Evolutionary conservation across 2,888 invertebrate species (phyloP), one percentile per base, ranked within the genome.

Genomic region (Desoria tigrina): DNA sequence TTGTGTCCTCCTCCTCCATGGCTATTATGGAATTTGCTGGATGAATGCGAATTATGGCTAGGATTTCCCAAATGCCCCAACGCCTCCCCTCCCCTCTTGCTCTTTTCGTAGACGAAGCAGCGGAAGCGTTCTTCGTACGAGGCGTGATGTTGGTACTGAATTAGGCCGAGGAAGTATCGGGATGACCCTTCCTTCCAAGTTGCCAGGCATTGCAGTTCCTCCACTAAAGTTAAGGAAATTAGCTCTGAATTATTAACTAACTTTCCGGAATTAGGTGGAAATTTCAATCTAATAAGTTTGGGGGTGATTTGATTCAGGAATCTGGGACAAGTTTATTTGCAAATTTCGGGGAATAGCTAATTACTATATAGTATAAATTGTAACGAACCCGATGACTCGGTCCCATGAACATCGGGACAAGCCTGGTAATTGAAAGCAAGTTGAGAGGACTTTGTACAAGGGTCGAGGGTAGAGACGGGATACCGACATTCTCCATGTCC

Each of bases 121-220:
- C 95, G 86, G 83, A 92, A 96, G 74, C 93, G 87, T 80, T 94
- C 94, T 80, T 94, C 94, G 82, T 92, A 91, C 78, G 90, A 90
- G 24, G 69, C 54, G 55, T 66, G 68, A 82, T 92, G 92, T 80
- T 88, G 88, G 83, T 92, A 92, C 77, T 90, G 90, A 68, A 94
- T 86, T 81, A 92, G 89, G 63, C 94, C 94, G 64, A 94, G 92
- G 73, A 94, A 84, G 83, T 93, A 94, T 65, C 93, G 86, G 60
- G 91, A 88, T 78, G 92, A 93, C 62, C 94, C 94, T 80, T 94
- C 94, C 82, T 94, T 94, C 94, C 94, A 94, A 63, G 89, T 89
- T 3, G 93, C 94, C 76, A 94, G 82, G 79, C 94, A 94, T 79
- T 92, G 91, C 62, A 94, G 83, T 79, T 94, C 93, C 81, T 94